Conservation (phyloP, 2,113 vertebrate genomes). For the Oreotrochilus melanogaster region DNA sequence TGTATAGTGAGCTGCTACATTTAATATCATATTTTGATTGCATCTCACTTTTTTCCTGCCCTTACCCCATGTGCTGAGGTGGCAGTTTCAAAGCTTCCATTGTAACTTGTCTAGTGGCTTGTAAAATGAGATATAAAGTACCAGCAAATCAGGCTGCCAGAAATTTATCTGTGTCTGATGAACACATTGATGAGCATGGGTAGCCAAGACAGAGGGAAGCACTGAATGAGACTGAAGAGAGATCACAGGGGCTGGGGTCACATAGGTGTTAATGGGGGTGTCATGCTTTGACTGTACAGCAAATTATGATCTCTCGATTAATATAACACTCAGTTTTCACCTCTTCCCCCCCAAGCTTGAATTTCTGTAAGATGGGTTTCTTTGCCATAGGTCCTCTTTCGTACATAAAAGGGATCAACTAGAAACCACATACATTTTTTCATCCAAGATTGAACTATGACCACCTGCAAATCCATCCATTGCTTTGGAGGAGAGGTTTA, state of each 20-base stretch:
- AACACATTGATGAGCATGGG: not conserved
- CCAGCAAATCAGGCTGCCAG: not conserved
- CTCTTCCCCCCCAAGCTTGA: not conserved
- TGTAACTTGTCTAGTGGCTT: not conserved
- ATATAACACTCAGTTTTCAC: not conserved
- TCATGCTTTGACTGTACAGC: not conserved
- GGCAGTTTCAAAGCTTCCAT: not conserved
- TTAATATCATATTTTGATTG: not conserved
- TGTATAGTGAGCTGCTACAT: not conserved
- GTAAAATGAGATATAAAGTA: not conserved
- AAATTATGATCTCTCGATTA: not conserved
- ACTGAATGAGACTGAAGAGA: not conserved
- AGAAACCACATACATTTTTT: not conserved
- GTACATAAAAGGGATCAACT: not conserved
- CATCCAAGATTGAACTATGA: not conserved
- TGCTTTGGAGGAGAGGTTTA: accelerated
- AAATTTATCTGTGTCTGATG: not conserved
- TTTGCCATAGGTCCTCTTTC: not conserved
- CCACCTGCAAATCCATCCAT: not conserved
- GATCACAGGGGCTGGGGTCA: not conserved
- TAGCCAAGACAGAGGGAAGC: not conserved
- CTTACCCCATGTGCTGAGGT: not conserved
- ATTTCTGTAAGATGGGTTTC: not conserved
- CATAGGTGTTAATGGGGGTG: not conserved
- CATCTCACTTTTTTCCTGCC: not conserved